These are phyloP conservation scores for Heliconius erato DNA, from an alignment of 2,888 invertebrate species.

Conservation along the genomic window DNA sequence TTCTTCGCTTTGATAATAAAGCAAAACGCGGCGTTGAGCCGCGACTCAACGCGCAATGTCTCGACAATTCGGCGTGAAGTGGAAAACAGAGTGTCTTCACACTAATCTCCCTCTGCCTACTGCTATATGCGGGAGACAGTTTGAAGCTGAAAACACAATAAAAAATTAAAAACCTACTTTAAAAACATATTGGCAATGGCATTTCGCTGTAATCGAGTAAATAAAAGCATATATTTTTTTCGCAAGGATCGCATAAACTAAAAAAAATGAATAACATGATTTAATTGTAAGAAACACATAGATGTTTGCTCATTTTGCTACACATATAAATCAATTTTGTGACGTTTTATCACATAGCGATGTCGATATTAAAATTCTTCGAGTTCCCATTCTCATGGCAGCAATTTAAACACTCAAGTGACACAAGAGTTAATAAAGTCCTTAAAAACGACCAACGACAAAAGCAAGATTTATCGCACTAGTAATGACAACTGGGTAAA, in stretches of 20 bases:
- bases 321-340: conserved; percentile 65
- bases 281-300: background rate
- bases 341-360: conserved; percentile 70
- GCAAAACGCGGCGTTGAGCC: too few relatives aligned
- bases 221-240: background rate
- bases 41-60: too few relatives aligned
- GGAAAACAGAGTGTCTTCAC: too few relatives aligned
- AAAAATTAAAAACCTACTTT: too few relatives aligned
- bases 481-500: conserved; percentile 73
- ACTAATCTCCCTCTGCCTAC: too few relatives aligned
- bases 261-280: background rate
- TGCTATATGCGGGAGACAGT: too few relatives aligned
- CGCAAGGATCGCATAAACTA: background rate
- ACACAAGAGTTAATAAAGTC: conserved; percentile 77
- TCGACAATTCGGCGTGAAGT: too few relatives aligned
- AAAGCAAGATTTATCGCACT: conserved; percentile 76
- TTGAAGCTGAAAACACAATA: too few relatives aligned
- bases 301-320: conserved; percentile 2
- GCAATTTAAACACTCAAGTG: conserved; percentile 71
- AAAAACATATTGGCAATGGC: background rate
- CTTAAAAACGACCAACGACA: conserved; percentile 71
- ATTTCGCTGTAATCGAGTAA: background rate
- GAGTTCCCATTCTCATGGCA: conserved; percentile 68
- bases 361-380: conserved; percentile 68
- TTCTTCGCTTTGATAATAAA: too few relatives aligned